Evolutionary conservation across 2,797 vertebrate genomes (phyloP), one percentile per base, ranked within the genome.

Genomic region (Valencia hispanica): DNA sequence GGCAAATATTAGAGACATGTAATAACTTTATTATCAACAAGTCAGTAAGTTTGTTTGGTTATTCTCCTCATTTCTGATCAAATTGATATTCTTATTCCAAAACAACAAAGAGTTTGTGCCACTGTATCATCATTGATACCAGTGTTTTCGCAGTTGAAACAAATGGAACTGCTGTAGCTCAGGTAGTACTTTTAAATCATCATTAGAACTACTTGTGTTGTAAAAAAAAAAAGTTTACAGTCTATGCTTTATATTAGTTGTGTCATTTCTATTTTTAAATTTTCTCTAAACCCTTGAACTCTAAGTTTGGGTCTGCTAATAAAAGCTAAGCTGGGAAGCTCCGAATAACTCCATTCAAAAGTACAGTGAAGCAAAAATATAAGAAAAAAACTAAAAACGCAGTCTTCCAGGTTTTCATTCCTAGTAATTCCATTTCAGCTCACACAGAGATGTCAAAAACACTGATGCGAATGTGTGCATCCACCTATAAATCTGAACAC

Each of bases 381-480:
- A 68, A 18, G 48, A 36, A 66, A 41, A 73, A 17, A 73, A n/a
- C n/a, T 5, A 63, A 51, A 50, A 66, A 41, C 50, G 81, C 34
- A 27, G 41, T 76, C 50, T 76, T 79, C 14, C 45, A 70, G 69
- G 74, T 73, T 87, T 87, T 70, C 11, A 72, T 79, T 72, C 20
- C 74, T 34, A 25, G 61, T 81, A 72, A 87, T 70, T 70, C 11
- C 41, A 68, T 68, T 73, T 74, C 22, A 22, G 82, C n/a, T 70
- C 70, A 73, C 69, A 78, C 18, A 43, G 39, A 73, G 63, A 25
- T 36, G 70, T 73, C 47, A 73, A 75, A 80, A 80, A 78, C 8
- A 57, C 51, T 79, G 61, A 78, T 72, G 71, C 43, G 83, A 76
- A 86, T 57, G 55, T 79, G 79, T 77, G 78, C 80, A 79, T 77